Evolutionary conservation across 2,113 vertebrate species (phyloP).

Genomic region (Callionymus lyra): DNA sequence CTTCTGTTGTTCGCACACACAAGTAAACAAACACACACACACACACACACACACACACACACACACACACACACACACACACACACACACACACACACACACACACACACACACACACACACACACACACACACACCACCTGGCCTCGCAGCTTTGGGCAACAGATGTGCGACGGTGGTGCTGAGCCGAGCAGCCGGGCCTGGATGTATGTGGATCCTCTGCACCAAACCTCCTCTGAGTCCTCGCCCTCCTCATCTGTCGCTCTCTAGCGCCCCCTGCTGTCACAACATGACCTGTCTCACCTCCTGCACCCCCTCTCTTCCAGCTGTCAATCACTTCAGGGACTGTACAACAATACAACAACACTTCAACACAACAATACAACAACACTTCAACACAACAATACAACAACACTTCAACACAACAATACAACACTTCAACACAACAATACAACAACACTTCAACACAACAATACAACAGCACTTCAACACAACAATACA

Average conservation of each 20-base stretch:
- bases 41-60: slow-evolving; percentile 29
- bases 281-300: slow-evolving; percentile 12
- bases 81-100: slow-evolving; percentile 8
- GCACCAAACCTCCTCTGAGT: slow-evolving; percentile 40
- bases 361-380: too few species aligned
- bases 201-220: slow-evolving; percentile 65
- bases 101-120: slow-evolving; percentile 3
- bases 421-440: too few species aligned
- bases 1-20: slow-evolving; percentile 53
- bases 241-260: slow-evolving; percentile 53
- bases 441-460: too few species aligned
- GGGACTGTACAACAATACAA: too few species aligned
- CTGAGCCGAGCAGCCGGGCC: slow-evolving; percentile 68
- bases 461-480: too few species aligned
- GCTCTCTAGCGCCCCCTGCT: slow-evolving; percentile 31
- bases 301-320: slow-evolving; percentile 9
- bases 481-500: too few species aligned
- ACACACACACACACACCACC: slow-evolving; percentile 56
- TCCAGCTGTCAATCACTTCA: too few species aligned
- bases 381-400: too few species aligned
- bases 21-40: background rate
- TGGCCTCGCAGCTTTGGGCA: slow-evolving; percentile 73
- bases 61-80: too few species aligned
- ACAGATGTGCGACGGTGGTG: slow-evolving; percentile 69
- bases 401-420: too few species aligned